Evolutionary conservation across 1,140 invertebrate species (phyloP).

Genomic region (Dreissena polymorpha): DNA sequence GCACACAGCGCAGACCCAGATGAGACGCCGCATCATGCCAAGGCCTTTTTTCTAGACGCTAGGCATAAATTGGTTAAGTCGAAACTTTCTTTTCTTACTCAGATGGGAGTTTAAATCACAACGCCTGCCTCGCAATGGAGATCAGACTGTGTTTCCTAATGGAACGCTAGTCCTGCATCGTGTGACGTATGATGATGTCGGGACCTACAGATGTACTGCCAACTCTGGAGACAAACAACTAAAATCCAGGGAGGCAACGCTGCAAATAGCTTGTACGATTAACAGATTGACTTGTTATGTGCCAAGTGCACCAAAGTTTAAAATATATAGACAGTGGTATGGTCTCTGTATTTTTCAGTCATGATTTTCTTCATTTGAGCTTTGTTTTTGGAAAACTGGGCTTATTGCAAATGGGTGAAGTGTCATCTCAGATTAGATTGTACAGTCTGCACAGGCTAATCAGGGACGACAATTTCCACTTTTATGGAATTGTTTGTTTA

Average conservation of each 20-base stretch:
- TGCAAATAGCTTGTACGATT: slow-evolving; percentile 45
- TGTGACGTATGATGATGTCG: slow-evolving; percentile 36
- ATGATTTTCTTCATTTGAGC: not conserved
- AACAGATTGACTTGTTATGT: not conserved
- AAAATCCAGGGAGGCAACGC: not conserved
- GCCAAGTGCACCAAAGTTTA: not conserved
- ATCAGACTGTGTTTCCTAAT: slow-evolving; percentile 34
- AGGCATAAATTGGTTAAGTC: no score
- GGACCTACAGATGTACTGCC: slow-evolving; percentile 20
- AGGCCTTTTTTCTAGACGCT: no score
- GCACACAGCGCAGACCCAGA: no score
- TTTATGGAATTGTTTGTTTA: no score
- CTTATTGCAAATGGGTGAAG: not conserved
- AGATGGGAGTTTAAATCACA: slow-evolving; percentile 29
- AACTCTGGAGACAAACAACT: not conserved
- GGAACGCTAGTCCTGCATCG: slow-evolving; percentile 21
- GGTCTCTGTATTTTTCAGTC: not conserved
- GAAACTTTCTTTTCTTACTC: not conserved
- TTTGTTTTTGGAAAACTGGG: not conserved
- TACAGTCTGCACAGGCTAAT: no score
- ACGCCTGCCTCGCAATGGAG: not conserved
- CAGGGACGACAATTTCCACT: no score
- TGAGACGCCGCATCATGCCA: no score
- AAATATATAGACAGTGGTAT: not conserved
- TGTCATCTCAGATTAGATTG: no score